Conservation (phyloP, 1,140 invertebrate genomes). For the Pentalonia nigronervosa region DNA sequence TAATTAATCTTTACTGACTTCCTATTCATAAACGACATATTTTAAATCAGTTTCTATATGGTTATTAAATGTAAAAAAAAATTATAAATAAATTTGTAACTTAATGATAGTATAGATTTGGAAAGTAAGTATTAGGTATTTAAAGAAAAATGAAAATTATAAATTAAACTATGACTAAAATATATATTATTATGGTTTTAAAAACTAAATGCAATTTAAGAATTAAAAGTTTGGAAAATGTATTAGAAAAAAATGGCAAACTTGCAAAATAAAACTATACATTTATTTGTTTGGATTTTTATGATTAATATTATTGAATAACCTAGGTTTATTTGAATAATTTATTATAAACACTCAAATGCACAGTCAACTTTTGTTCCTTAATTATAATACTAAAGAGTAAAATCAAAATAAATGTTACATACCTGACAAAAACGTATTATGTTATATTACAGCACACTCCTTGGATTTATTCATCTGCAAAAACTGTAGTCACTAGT, state of each 20-base stretch:
- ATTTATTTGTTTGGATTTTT: background rate
- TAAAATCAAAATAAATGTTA: background rate
- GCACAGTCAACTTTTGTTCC: background rate
- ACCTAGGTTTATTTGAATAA: background rate
- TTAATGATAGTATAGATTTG: too few species aligned
- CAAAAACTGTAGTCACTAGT: background rate
- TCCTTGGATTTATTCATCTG: background rate
- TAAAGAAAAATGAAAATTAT: background rate
- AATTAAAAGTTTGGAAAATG: background rate
- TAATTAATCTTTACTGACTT: background rate
- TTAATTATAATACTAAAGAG: background rate
- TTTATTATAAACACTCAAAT: background rate
- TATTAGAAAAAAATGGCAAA: background rate
- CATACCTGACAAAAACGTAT: background rate
- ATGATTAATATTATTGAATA: background rate
- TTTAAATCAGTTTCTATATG: background rate
- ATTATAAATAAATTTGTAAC: too few species aligned
- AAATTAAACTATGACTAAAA: background rate
- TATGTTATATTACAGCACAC: background rate
- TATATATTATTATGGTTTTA: background rate
- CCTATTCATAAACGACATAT: background rate
- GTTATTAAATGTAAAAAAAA: background rate
- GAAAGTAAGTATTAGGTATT: too few species aligned
- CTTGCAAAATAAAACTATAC: background rate
- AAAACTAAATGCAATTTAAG: background rate